These are phyloP conservation scores for Micrasema minimum DNA, from an alignment of 1,140 invertebrate genomes.

Conservation along the genomic window DNA sequence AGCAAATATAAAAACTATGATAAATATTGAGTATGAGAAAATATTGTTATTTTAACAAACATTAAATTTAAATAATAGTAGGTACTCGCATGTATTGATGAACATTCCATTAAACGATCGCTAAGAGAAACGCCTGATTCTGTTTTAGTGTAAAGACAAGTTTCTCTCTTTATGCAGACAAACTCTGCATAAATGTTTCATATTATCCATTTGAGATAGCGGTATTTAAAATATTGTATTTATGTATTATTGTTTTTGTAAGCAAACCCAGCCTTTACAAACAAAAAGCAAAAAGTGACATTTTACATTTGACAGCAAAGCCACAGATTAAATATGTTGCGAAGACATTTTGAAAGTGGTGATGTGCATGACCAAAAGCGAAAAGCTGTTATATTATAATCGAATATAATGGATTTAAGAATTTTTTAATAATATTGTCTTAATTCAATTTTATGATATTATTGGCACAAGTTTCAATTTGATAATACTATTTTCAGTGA, in stretches of 20 bases:
- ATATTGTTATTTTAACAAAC: background rate
- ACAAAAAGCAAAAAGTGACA: background rate
- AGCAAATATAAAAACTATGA: background rate
- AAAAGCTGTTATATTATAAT: too few species aligned
- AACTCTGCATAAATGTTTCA: conserved; percentile 25
- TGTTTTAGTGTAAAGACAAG: conserved; percentile 16
- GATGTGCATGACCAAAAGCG: too few species aligned
- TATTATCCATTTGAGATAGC: conserved; percentile 22
- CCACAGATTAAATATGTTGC: too few species aligned
- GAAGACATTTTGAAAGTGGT: too few species aligned
- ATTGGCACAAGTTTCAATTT: too few species aligned
- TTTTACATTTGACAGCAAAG: background rate
- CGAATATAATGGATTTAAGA: too few species aligned
- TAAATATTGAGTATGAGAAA: background rate
- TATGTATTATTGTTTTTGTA: too few species aligned
- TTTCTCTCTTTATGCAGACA: conserved; percentile 34
- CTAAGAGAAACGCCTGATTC: conserved; percentile 8
- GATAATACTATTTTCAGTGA: too few species aligned
- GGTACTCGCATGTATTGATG: conserved; percentile 17
- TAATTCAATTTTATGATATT: too few species aligned
- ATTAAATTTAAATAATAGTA: too few species aligned
- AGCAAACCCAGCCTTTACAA: too few species aligned
- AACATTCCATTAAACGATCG: conserved; percentile 28
- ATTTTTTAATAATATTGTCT: too few species aligned
- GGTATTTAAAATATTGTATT: background rate